Percentiles rank a stretch among this genome's conserved stretches.
Evolutionary conservation across 2,797 vertebrate species (phyloP).

Genomic region (Phataginus tetradactyla): DNA sequence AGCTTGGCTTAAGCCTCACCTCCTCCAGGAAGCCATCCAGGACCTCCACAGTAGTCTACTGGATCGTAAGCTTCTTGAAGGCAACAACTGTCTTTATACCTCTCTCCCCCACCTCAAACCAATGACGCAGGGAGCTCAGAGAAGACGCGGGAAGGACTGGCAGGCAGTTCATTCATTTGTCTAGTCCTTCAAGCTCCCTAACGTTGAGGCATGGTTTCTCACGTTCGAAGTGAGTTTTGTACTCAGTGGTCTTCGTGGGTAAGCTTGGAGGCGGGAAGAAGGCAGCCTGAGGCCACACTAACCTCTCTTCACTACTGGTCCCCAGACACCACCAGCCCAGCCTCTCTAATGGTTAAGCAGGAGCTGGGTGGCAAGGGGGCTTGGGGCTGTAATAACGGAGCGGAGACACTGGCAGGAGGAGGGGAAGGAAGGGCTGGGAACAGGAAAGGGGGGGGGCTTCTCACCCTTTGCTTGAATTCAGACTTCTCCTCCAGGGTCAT

Average conservation of each 20-base stretch:
- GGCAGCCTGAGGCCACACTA: not conserved
- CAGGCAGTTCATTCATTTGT: not conserved
- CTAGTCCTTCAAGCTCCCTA: not conserved
- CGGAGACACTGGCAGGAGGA: not conserved
- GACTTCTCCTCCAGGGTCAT: conserved; percentile 94
- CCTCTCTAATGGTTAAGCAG: not conserved
- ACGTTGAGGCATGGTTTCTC: not conserved
- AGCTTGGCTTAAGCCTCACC: not conserved
- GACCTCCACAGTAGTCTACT: not conserved
- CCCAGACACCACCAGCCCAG: not conserved
- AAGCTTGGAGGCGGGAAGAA: not conserved
- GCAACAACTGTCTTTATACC: not conserved
- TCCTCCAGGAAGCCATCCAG: conserved; percentile 15
- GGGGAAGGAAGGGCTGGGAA: not conserved
- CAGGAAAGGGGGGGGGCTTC: not conserved
- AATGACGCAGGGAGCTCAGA: not conserved
- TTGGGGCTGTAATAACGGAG: not conserved
- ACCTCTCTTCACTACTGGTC: not conserved
- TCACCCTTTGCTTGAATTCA: conserved; percentile 89
- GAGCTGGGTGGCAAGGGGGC: no score
- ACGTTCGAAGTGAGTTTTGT: rapidly evolving
- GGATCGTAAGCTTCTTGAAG: not conserved
- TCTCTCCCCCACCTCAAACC: not conserved
- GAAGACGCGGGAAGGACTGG: not conserved
- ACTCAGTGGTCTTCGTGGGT: not conserved